A percentile compares a stretch with the other conserved stretches of the same genome.
Evolutionary conservation across 2,113 vertebrate genomes (phyloP).

Genomic region (Chaetura pelagica): DNA sequence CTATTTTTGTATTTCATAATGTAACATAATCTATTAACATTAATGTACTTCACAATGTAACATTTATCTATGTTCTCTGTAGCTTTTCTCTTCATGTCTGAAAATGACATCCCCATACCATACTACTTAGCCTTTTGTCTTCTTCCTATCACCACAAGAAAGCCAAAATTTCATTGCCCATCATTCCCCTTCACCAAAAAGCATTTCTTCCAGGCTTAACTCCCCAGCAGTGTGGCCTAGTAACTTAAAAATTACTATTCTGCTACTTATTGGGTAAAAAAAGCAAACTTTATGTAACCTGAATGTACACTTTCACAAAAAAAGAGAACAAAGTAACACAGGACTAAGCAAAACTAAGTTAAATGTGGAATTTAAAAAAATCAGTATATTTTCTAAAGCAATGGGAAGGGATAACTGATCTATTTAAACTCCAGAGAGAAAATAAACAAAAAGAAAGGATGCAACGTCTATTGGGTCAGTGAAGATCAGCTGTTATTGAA

Average conservation of each 20-base stretch:
- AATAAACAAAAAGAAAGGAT: conserved; percentile 32
- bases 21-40: too few species aligned
- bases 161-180: neutral
- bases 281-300: neutral
- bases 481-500: conserved; percentile 30
- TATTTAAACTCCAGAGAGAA: neutral
- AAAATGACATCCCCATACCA: neutral
- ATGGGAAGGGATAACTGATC: neutral
- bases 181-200: neutral
- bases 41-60: neutral
- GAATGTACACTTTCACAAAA: neutral
- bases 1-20: neutral
- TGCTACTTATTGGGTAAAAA: neutral
- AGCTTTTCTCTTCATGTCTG: neutral
- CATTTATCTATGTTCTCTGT: neutral
- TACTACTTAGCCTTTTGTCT: neutral
- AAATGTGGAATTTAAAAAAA: neutral
- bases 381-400: neutral
- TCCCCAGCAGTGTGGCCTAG: neutral
- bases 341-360: neutral
- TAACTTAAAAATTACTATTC: neutral
- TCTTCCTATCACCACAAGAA: neutral
- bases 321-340: neutral
- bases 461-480: neutral
- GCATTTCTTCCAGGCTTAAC: neutral